These are phyloP conservation scores for Melanotaenia nigrans DNA, from an alignment of 2,797 vertebrate species.

Conservation along the genomic window DNA sequence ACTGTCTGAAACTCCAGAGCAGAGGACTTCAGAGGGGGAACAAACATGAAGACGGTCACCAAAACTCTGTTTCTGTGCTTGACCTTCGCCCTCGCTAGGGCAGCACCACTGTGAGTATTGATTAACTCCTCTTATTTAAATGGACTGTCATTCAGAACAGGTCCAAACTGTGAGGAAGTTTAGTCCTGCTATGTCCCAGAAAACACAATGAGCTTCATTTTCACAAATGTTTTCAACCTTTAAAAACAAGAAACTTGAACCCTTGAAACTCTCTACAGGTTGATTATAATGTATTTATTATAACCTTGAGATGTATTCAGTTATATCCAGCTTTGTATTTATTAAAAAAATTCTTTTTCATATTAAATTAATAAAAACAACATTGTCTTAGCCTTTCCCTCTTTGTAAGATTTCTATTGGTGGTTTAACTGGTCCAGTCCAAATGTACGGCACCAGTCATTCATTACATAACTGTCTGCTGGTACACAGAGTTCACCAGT, in stretches of 20 bases:
- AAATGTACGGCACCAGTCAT: not conserved
- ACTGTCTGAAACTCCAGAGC: conserved; percentile 32
- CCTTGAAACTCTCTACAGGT: not conserved
- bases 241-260: not conserved
- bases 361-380: not conserved
- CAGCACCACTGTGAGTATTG: conserved; percentile 78
- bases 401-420: not conserved
- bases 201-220: not conserved
- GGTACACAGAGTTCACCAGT: conserved; percentile 46
- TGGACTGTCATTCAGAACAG: not conserved
- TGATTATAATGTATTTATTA: not conserved
- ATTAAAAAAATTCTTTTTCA: not conserved
- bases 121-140: not conserved
- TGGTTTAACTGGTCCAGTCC: not conserved
- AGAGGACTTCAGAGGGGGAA: conserved; percentile 27
- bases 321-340: not conserved
- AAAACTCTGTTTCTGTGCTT: conserved; percentile 62
- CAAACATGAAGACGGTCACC: conserved; percentile 71
- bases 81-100: conserved; percentile 42
- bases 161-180: not conserved
- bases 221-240: not conserved
- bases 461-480: conserved; percentile 46
- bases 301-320: not conserved
- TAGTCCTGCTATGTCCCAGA: not conserved
- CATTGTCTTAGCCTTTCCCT: not conserved